These are phyloP conservation scores for Hippasteria phrygiana DNA, from an alignment of 53 echinoderm and acorn worm genomes.

Conservation along the genomic window DNA sequence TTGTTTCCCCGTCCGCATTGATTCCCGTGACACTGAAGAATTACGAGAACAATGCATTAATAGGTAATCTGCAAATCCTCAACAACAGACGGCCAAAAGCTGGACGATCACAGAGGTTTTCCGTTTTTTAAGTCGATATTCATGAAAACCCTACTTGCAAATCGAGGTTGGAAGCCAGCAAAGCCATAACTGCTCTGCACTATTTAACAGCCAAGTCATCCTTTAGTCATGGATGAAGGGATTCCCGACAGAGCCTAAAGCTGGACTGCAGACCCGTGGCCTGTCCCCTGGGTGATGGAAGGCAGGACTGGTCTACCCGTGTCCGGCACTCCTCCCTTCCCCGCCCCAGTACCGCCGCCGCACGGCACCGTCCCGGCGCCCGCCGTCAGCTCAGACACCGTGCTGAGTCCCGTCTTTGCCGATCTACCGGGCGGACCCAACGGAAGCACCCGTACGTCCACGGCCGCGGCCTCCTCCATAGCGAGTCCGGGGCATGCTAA, in stretches of 20 bases:
- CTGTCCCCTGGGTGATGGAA: conserved; percentile 48
- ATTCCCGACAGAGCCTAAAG: neutral
- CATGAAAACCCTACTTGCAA: too few species aligned
- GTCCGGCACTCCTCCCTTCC: conserved; percentile 59
- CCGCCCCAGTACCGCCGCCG: conserved; percentile 54
- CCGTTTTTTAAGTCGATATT: too few species aligned
- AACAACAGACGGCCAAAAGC: too few species aligned
- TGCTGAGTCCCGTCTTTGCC: conserved; percentile 65
- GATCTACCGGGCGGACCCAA: conserved; percentile 69
- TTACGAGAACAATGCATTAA: too few species aligned
- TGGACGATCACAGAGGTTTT: too few species aligned
- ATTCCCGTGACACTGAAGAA: neutral
- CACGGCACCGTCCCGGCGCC: conserved; percentile 73
- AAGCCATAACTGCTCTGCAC: too few species aligned
- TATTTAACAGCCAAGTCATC: too few species aligned
- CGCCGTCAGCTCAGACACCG: conserved; percentile 35
- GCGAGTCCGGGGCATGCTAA: conserved; percentile 63
- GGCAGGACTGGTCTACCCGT: conserved; percentile 66
- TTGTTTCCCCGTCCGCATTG: neutral
- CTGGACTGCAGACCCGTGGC: neutral
- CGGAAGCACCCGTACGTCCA: conserved; percentile 46
- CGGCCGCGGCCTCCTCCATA: conserved; percentile 32
- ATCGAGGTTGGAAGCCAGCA: too few species aligned
- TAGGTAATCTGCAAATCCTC: too few species aligned
- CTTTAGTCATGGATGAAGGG: conserved; percentile 43